A percentile compares a stretch with the other conserved stretches of the same genome.
phyloP scores from a whole-genome alignment of 2,797 vertebrate genomes.

The Urosaurus nigricauda region DNA sequence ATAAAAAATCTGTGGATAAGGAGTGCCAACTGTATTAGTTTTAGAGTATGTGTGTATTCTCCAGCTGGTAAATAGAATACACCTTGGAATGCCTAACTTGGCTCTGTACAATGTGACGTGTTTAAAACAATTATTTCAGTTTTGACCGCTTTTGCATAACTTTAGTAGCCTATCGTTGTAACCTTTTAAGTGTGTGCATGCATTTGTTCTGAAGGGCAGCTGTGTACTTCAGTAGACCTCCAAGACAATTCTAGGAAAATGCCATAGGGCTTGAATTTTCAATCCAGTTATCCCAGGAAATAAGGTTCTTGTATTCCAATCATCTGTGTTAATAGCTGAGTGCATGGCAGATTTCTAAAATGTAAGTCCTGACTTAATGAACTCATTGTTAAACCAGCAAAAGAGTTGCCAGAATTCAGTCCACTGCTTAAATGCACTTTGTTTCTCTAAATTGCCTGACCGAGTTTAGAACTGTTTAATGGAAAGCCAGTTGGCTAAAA shows the following conservation, averaged over 20 bases:
- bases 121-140: neutral
- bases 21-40: too few species aligned
- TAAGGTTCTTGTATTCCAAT: neutral
- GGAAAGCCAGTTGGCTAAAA: neutral
- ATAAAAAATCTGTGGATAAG: too few species aligned
- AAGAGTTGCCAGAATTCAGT: neutral
- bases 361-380: neutral
- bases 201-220: neutral
- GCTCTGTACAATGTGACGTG: neutral
- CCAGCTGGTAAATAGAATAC: conserved; percentile 42
- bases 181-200: neutral
- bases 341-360: neutral
- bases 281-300: neutral
- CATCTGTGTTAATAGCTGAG: neutral
- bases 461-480: neutral
- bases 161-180: neutral
- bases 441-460: neutral
- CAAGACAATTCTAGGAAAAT: neutral
- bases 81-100: neutral
- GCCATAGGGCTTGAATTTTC: neutral
- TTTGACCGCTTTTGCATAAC: neutral
- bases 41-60: conserved; percentile 30
- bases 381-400: neutral
- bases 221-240: neutral
- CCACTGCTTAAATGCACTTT: neutral